Base-by-base conservation (phyloP, 1,140 invertebrate species). In the Capitella teleta region DNA sequence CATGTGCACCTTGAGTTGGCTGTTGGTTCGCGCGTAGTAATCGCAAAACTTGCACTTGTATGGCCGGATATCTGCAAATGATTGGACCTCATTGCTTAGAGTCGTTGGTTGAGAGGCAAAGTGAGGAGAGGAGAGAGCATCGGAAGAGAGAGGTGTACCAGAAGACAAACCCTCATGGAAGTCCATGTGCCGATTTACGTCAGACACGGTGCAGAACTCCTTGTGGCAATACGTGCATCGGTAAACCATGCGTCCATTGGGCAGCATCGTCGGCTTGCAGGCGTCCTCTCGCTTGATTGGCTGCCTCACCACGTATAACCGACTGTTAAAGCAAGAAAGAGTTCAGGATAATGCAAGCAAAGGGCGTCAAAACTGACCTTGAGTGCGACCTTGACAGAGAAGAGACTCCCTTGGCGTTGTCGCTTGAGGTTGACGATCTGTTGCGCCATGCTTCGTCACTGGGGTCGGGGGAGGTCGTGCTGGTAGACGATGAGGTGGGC, bases 1-100 rank as follows among this genome's bases (percentile, higher is more conserved):
- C 66, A 74, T 74, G 52, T 76, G 75, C 12, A 76, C 75, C 57
- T 76, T 76, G 0, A 76, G 60, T 55, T 76, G 74, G 51, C 73
- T 75, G 54, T 74, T 75, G 21, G 75, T 75, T 16, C 74, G 57
- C 5, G 74, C 72, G 50, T 67, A 73, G 55, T 76, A 76, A 48
- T 71, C 68, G 61, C 75, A 76, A 51, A 67, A 74, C 43, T 71
- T 64, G 58, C 75, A 76, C 57, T 75, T 74, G 59, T 72, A 76
- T 16, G 74, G 73, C 12, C 73, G 59, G 45, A 72, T 67, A 61
- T 76, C 73, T 76, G 58, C 19, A 66, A 59, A 47, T 8, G 37
- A 48, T 49, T 12, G 19, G 5, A 45, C 6, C 12, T 28, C 6
- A n/a, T n/a, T n/a, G n/a, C n/a, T n/a, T n/a, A n/a, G n/a, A n/a